Evolutionary conservation across 2,113 vertebrate species (phyloP).

Genomic region (Burhinus oedicnemus): DNA sequence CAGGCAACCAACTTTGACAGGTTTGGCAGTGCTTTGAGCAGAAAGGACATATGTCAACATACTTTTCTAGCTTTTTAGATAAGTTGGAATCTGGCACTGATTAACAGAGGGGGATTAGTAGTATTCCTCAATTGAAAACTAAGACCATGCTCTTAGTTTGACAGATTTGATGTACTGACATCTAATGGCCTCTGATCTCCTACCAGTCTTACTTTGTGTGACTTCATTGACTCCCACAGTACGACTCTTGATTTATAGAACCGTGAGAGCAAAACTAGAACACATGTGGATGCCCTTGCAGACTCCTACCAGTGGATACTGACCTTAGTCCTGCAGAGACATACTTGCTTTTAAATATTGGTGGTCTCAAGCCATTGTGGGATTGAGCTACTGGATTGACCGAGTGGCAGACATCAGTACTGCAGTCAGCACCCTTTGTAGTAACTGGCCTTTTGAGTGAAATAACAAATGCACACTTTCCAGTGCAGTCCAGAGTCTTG

Average conservation of each 20-base stretch:
- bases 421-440: background rate
- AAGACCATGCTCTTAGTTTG: background rate
- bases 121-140: background rate
- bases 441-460: background rate
- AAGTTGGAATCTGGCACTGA: background rate
- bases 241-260: background rate
- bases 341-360: background rate
- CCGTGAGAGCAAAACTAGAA: background rate
- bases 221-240: background rate
- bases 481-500: background rate
- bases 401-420: background rate
- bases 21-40: background rate
- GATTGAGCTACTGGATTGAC: background rate
- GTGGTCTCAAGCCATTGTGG: background rate
- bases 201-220: background rate
- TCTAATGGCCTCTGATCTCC: background rate
- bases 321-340: background rate
- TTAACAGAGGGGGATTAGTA: background rate
- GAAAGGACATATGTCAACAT: background rate
- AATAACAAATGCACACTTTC: background rate
- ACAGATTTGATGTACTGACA: background rate
- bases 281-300: background rate
- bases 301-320: background rate
- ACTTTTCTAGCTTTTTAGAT: background rate
- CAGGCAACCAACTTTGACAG: background rate